Conservation (phyloP, 2,113 vertebrate genomes). For the Dicerorhinus sumatrensis region DNA sequence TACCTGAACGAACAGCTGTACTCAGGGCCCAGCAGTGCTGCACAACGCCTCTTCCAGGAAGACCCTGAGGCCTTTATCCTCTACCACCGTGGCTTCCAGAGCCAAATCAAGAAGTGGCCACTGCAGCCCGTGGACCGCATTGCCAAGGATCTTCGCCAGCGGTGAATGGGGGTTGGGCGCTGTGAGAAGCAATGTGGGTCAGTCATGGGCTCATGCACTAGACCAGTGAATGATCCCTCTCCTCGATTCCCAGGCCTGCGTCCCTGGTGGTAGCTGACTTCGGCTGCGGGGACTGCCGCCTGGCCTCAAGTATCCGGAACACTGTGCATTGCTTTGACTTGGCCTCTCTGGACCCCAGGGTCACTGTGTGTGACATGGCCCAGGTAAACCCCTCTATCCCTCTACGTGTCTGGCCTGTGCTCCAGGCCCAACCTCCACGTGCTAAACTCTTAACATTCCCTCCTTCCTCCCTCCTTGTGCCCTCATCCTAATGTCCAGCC, state of each 20-base stretch:
- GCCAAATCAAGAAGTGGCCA: constrained; percentile 93
- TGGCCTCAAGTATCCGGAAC: constrained; percentile 92
- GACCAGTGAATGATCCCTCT: background rate
- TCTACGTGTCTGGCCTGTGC: background rate
- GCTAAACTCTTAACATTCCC: background rate
- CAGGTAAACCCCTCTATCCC: constrained; percentile 84
- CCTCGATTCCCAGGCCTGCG: constrained; percentile 85
- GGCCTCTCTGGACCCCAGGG: constrained; percentile 90
- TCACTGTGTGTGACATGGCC: constrained; percentile 96
- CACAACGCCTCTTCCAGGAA: constrained; percentile 89
- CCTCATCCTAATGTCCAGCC: background rate
- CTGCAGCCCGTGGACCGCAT: constrained; percentile 91
- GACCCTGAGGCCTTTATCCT: constrained; percentile 91
- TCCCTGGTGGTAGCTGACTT: constrained; percentile 96
- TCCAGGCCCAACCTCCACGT: background rate
- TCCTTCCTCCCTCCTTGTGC: background rate
- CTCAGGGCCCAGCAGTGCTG: constrained; percentile 89
- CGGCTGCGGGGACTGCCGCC: constrained; percentile 95
- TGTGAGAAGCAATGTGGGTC: background rate
- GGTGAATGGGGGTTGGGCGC: constrained; percentile 85
- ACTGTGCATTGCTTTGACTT: constrained; percentile 95
- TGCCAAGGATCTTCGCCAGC: constrained; percentile 88
- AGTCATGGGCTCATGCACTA: background rate
- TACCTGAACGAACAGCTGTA: constrained; percentile 95
- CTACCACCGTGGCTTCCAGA: constrained; percentile 94